Evolutionary conservation across 2,113 vertebrate species (phyloP).

Genomic region (Ceuthmochares aereus): DNA sequence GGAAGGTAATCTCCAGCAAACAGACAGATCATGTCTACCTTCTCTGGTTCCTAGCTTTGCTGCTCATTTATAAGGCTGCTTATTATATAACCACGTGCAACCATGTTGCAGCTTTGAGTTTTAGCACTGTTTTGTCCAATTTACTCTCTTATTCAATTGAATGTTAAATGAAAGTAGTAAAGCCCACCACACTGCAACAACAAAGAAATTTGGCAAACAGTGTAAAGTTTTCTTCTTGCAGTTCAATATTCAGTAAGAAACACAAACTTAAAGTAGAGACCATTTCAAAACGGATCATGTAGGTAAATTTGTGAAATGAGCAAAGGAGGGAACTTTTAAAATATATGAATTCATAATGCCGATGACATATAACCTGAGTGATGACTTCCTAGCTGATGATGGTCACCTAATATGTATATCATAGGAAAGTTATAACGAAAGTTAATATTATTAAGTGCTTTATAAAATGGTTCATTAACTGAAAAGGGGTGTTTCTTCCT

Average conservation of each 20-base stretch:
- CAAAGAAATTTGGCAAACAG: background rate
- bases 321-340: background rate
- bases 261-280: background rate
- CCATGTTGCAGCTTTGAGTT: background rate
- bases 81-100: background rate
- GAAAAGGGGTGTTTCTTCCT: background rate
- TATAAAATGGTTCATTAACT: background rate
- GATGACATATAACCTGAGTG: background rate
- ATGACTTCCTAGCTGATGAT: background rate
- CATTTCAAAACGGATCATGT: background rate
- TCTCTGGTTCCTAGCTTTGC: background rate
- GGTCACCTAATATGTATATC: background rate
- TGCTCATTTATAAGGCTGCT: background rate
- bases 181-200: background rate
- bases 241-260: background rate
- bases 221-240: background rate
- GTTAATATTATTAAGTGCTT: background rate
- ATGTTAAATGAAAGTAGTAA: background rate
- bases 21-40: background rate
- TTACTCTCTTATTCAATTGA: background rate
- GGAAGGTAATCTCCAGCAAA: background rate
- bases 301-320: background rate
- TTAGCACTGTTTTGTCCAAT: background rate
- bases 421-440: background rate
- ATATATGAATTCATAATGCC: background rate